These are phyloP conservation scores for Epinephelus cyanopodus DNA, from an alignment of 2,113 vertebrate genomes.

Conservation along the genomic window DNA sequence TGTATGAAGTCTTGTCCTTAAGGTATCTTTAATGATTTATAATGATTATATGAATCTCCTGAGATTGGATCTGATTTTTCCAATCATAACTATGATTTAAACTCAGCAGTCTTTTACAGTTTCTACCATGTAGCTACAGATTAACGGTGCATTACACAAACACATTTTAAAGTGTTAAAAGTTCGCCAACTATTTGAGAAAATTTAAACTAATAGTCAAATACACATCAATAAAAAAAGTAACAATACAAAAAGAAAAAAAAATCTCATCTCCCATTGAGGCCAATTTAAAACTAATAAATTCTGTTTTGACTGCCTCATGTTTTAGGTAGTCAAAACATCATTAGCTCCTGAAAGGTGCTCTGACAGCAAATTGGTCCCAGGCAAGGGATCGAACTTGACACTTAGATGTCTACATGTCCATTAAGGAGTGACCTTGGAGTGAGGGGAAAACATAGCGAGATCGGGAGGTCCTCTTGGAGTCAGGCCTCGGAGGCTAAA, in stretches of 20 bases:
- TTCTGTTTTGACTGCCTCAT: background rate
- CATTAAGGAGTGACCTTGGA: background rate
- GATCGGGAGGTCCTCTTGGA: background rate
- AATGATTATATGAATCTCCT: background rate
- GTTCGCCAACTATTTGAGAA: background rate
- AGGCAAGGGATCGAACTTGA: background rate
- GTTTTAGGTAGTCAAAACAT: background rate
- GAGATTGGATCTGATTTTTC: conserved; percentile 2
- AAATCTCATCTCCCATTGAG: background rate
- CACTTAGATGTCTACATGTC: background rate
- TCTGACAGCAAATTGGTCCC: background rate
- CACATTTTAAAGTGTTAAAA: background rate
- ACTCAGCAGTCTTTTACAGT: background rate
- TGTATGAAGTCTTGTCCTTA: background rate
- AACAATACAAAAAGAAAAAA: background rate
- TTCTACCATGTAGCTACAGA: background rate
- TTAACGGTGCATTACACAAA: background rate
- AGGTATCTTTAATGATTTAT: background rate
- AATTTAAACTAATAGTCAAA: background rate
- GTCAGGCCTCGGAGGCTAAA: background rate
- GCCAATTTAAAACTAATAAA: conserved; percentile 8
- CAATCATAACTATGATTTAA: background rate
- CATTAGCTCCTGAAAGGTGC: background rate
- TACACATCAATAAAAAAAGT: background rate
- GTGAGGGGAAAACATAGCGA: background rate